Conservation (phyloP, 2,797 vertebrate species). For the Acrossocheilus fasciatus region DNA sequence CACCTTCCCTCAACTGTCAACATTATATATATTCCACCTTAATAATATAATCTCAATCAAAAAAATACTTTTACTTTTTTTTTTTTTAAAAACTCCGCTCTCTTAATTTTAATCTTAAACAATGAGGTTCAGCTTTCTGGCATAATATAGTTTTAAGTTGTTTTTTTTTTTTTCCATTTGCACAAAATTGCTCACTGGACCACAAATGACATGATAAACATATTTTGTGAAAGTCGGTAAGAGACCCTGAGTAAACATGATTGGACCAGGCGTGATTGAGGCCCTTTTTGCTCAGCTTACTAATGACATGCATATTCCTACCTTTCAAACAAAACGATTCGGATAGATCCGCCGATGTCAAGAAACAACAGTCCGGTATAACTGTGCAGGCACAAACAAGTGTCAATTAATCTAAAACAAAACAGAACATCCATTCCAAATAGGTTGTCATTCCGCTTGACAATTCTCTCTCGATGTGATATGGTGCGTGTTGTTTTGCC, state of each 20-base stretch:
- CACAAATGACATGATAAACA: conserved; percentile 29
- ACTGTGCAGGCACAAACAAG: conserved; percentile 53
- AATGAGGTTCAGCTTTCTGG: conserved; percentile 38
- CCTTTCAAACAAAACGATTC: not conserved
- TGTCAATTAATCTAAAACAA: conserved; percentile 40
- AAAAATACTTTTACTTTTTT: conserved; percentile 16
- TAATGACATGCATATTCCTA: conserved; percentile 51
- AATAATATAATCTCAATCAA: conserved; percentile 17
- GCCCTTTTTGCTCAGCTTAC: conserved; percentile 50
- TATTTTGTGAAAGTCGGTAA: conserved; percentile 48
- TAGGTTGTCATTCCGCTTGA: conserved; percentile 26
- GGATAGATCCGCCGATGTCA: not conserved
- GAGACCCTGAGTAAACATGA: conserved; percentile 64
- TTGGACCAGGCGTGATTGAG: conserved; percentile 49
- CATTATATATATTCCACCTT: not conserved
- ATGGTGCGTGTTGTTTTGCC: conserved; percentile 28
- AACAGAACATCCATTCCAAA: conserved; percentile 28
- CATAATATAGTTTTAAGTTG: conserved; percentile 32
- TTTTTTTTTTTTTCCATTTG: conserved; percentile 2
- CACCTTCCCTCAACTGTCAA: conserved; percentile 10
- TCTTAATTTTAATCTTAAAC: conserved; percentile 28
- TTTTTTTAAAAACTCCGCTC: not conserved
- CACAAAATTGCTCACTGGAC: conserved; percentile 38
- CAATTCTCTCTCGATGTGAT: conserved; percentile 37
- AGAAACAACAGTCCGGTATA: conserved; percentile 45